phyloP scores from a whole-genome alignment of 2,113 vertebrate genomes.

The Atractosteus spatula region DNA sequence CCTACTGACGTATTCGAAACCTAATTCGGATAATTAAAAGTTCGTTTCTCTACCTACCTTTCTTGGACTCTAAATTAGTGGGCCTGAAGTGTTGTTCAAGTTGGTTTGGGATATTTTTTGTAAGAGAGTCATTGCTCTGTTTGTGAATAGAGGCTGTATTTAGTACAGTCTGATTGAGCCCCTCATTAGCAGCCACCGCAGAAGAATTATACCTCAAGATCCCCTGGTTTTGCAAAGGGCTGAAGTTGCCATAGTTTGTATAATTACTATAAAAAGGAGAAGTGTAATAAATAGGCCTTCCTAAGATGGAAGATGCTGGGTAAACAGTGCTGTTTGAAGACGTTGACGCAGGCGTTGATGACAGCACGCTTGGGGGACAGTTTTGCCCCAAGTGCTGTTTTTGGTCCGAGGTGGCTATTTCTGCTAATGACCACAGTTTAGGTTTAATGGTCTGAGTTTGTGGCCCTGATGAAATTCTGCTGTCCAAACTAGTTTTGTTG shows the following conservation, averaged over 20 bases:
- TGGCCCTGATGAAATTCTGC: constrained; percentile 69
- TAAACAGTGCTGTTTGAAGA: constrained; percentile 81
- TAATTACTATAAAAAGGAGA: constrained; percentile 97
- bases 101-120: constrained; percentile 80
- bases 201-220: constrained; percentile 89
- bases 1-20: neutral
- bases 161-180: constrained; percentile 71
- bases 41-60: constrained; percentile 77
- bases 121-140: constrained; percentile 75
- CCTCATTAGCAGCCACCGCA: constrained; percentile 74
- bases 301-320: constrained; percentile 85
- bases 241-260: constrained; percentile 96
- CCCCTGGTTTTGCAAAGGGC: constrained; percentile 89
- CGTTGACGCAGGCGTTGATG: constrained; percentile 71
- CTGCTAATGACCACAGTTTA: constrained; percentile 94
- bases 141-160: constrained; percentile 73
- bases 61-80: constrained; percentile 84
- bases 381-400: constrained; percentile 78
- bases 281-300: constrained; percentile 95
- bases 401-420: constrained; percentile 97
- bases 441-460: constrained; percentile 82
- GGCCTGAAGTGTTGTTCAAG: constrained; percentile 84
- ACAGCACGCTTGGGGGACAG: constrained; percentile 68
- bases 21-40: neutral
- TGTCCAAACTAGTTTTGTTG: constrained; percentile 74